Base-by-base conservation (phyloP, 2,888 invertebrate genomes). In the Cosmia pyralina region DNA sequence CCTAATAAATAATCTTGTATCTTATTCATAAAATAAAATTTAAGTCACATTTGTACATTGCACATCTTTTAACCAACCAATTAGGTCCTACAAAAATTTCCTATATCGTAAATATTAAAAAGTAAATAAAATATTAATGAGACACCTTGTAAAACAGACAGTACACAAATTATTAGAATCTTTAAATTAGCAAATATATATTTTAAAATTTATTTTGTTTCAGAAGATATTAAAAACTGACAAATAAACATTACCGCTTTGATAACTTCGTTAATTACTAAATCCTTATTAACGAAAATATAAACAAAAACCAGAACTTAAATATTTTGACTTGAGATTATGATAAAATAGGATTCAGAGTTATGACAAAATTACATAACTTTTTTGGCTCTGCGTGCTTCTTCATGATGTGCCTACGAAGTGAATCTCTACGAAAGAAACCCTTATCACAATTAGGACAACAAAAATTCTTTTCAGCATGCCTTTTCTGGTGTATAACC, bases 381-480 rank as follows among this genome's bases (percentile, higher is more conserved):
- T 77, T 75, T 75, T 65, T 66, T 6, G 22, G 34, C 11, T 28
- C 59, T 0, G 11, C 17, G 53, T 80, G 81, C 53, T 77, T 72
- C 17, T 72, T 82, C 7, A 53, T 0, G 15, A 69, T 46, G 6
- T 81, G 81, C 28, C 75, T 66, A 7, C 75, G 79, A 0, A 82
- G 28, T 62, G 89, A 88, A 50, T 86, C 83, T 48, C 87, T 88
- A 50, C 86, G 87, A 52, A 88, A 90, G 77, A 91, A 95, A 28
- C 79, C 89, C 63, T 85, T 87, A 1, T 92, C 89, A 81, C 95
- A 95, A 53, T 92, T 83, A 0, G 90, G 85, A 77, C 95, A 95
- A 5, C 83, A 72, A 72, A 85, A 87, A 66, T 92, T 92, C 71
- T 91, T 93, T 7, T 93, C 92, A 34, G 86, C 88, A 83, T 95